Evolutionary conservation across 2,888 invertebrate genomes (phyloP).

Genomic region (Apotomis turbidana): DNA sequence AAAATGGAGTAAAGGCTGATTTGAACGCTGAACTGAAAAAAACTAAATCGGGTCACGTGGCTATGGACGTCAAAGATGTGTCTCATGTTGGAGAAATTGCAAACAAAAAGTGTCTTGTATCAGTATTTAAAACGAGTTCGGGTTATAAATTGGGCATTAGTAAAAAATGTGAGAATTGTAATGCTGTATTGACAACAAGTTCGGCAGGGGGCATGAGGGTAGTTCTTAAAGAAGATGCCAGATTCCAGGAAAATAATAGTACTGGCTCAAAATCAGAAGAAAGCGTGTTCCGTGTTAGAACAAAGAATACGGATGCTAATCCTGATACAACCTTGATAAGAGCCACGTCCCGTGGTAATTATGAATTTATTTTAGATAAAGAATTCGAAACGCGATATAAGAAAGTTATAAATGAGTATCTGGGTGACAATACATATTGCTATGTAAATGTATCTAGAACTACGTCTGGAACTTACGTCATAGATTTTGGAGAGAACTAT

Average conservation of each 20-base stretch:
- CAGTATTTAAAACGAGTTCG: conserved; percentile 47
- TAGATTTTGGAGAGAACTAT: conserved; percentile 53
- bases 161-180: conserved; percentile 41
- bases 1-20: conserved; percentile 45
- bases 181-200: conserved; percentile 54
- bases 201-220: conserved; percentile 49
- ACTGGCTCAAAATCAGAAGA: conserved; percentile 11
- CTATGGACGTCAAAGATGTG: conserved; percentile 48
- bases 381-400: conserved; percentile 64
- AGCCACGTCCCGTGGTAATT: conserved; percentile 60
- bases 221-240: conserved; percentile 44
- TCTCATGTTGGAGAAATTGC: conserved; percentile 44
- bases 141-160: conserved; percentile 45
- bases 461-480: conserved; percentile 55
- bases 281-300: conserved; percentile 51
- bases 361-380: conserved; percentile 62
- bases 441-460: conserved; percentile 54
- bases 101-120: conserved; percentile 47
- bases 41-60: conserved; percentile 53
- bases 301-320: conserved; percentile 48
- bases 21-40: conserved; percentile 47
- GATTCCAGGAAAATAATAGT: conserved; percentile 33
- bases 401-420: conserved; percentile 49
- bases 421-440: conserved; percentile 50
- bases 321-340: conserved; percentile 55